These are phyloP conservation scores for Empis livida DNA, from an alignment of 2,888 invertebrate genomes.

Conservation along the genomic window DNA sequence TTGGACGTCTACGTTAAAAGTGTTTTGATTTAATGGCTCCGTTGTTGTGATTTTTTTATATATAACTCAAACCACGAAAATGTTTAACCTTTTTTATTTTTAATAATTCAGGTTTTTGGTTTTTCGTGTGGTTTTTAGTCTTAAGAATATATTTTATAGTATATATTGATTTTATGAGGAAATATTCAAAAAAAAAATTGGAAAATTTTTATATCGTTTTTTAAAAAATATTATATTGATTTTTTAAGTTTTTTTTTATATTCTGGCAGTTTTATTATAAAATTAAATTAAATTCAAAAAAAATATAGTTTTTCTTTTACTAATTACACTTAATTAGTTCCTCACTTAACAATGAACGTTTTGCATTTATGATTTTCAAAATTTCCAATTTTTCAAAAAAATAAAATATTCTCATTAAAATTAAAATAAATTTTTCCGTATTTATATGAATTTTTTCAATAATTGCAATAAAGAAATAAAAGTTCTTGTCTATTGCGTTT, in stretches of 20 bases:
- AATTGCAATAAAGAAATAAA: not conserved
- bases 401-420: slow-evolving; percentile 3
- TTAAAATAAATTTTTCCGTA: not conserved
- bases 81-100: slow-evolving; percentile 5
- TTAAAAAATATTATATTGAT: too few species aligned
- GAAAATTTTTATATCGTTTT: too few species aligned
- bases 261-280: slow-evolving; percentile 11
- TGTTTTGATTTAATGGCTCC: slow-evolving; percentile 30
- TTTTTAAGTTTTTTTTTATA: slow-evolving; percentile 3
- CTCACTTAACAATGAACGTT: too few species aligned
- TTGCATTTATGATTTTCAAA: too few species aligned
- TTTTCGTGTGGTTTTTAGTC: not conserved
- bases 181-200: slow-evolving; percentile 2
- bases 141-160: not conserved
- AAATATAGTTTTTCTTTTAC: too few species aligned
- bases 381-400: too few species aligned
- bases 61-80: slow-evolving; percentile 13
- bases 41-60: slow-evolving; percentile 32
- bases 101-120: not conserved
- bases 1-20: slow-evolving; percentile 25
- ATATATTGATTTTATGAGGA: slow-evolving; percentile 4
- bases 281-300: too few species aligned
- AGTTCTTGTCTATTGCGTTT: too few species aligned
- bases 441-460: not conserved
- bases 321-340: too few species aligned